Base-by-base conservation (phyloP, 1,140 invertebrate species). In the Araneus ventricosus region DNA sequence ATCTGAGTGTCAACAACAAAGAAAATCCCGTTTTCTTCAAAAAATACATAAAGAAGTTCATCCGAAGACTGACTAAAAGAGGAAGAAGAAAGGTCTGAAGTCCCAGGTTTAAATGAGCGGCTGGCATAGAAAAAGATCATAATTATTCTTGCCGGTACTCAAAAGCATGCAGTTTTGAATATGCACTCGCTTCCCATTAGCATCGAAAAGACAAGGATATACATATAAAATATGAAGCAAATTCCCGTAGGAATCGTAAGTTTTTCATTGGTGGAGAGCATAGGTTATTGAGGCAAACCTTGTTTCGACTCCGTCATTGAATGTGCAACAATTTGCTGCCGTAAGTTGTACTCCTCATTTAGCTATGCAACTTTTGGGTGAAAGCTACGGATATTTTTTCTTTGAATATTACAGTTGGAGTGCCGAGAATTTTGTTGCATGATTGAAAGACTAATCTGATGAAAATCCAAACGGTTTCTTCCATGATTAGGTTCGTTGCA, bases 41-140 rank as follows among this genome's bases (percentile, higher is more conserved):
- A 57, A 84, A 84, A 84, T 10, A 41, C 82, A 57, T 52, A 84
- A 84, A 84, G 82, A 84, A 84, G 10, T 52, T 75, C 0, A 30
- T 30, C 70, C 20, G 2, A 30, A 30, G 70, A 75, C 27, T 17
- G 30, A 37, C 14, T 34, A 5, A 4, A 84, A 84, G n/a, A 57
- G 27, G 27, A 30, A 41, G 17, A 52, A 52, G 82, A 84, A 84
- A 41, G 22, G 34, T 75, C 30, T 75, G 14, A 20, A 75, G 17
- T 84, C 45, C 41, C 45, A 24, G 52, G 82, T 52, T 84, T 52
- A 57, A 84, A 84, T 84, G 41, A 84, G 82, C n/a, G 27, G n/a
- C 17, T 24, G 39, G 3, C 45, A n/a, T n/a, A 2, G 45, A 1
- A 45, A 57, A 84, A 67, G 63, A 41, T 84, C 45, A 84, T 84